phyloP scores from a whole-genome alignment of 2,888 invertebrate species.

The Hypercompe scribonia region DNA sequence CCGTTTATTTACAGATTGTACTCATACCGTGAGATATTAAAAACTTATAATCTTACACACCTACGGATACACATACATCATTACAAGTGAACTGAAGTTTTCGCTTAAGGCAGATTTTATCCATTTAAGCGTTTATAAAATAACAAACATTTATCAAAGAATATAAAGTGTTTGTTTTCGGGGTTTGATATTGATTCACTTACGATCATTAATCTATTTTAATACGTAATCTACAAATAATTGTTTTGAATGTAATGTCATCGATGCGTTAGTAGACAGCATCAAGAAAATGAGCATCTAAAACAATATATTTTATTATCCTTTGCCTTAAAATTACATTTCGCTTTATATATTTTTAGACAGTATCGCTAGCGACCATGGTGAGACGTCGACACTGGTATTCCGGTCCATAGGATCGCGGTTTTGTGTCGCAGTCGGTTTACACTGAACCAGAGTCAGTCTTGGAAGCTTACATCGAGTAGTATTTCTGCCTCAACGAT shows the following conservation, averaged over 20 bases:
- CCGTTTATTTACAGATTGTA: constrained; percentile 26
- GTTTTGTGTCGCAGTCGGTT: neutral
- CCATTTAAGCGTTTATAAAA: too few species aligned
- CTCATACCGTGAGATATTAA: constrained; percentile 35
- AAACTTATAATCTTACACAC: constrained; percentile 35
- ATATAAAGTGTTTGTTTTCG: neutral
- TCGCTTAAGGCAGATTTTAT: neutral
- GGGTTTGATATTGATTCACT: neutral
- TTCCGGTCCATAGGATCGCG: neutral
- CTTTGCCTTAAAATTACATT: too few species aligned
- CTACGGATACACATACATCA: constrained; percentile 23
- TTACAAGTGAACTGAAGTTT: constrained; percentile 12
- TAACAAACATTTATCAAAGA: neutral
- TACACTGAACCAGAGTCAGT: neutral
- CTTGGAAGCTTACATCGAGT: neutral
- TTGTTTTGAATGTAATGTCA: neutral
- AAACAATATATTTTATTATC: neutral
- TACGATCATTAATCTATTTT: neutral
- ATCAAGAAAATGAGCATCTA: too few species aligned
- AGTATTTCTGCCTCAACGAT: neutral
- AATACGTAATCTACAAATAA: neutral
- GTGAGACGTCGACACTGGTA: neutral
- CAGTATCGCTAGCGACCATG: neutral
- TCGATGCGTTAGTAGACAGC: too few species aligned
- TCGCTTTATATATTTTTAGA: neutral